Evolutionary conservation across 1,140 invertebrate species (phyloP), one percentile per base, ranked within the genome.

Genomic region (Pseudomyrmex sp.): DNA sequence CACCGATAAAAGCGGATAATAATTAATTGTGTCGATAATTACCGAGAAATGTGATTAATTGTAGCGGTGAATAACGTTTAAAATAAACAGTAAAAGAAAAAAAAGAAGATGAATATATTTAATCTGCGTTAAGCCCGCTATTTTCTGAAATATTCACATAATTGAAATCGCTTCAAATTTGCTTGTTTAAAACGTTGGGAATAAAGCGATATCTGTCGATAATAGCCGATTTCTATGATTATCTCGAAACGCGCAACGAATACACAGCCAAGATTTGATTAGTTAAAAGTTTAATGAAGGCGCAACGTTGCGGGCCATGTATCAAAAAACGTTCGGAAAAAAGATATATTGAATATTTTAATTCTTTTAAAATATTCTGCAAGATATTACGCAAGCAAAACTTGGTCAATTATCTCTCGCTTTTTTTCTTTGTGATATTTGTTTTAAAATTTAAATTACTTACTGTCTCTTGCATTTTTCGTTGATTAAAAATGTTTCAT

Each of bases 31-130:
- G 44, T 13, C 20, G 84, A 89, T 92, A 93, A 93, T 93, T 93
- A 93, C 91, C 91, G 92, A 89, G 89, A 93, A 93, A 88, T 88
- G 13, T 54, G 86, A 93, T 93, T 92, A 93, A 93, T 93, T 91
- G 91, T 88, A 65, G 74, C 54, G 44, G 12, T 56, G 75, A 77
- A 83, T 61, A 83, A 61, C 35, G 62, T 68, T 44, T 26, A 35
- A 48, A 68, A 79, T 79, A 54, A 54, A 18, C 15, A 50, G 4
- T 10, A 15, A 59, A 61, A 18, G 58, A 77, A 77, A 76, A 48
- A 80, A 83, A 48, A 35, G 5, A 58, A 7, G 10, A 82, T 63
- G 13, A 48, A 75, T 82, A 52, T 75, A 82, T 74, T 75, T 56
- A 46, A 75, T 72, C 44, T 20, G 1, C 5, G 50, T 48, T 80